Base-by-base conservation (phyloP, 2,888 invertebrate species). In the Ypsolopha sequella region DNA sequence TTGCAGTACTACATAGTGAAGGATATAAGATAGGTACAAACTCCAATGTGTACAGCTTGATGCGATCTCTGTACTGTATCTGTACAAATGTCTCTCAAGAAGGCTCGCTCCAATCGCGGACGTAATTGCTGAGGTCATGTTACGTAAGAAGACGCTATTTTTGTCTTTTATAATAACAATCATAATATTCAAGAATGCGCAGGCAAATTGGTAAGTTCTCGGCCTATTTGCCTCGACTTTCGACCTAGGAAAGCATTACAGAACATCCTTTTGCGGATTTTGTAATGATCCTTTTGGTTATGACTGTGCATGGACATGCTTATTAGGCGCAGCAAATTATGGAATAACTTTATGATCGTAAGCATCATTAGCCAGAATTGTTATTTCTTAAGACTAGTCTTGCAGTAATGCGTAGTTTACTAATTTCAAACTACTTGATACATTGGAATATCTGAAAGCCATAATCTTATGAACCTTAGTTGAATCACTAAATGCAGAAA, bases 101-200 rank as follows among this genome's bases (percentile, higher is more conserved):
- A 24, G 24, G 24, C 24, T 39, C 10, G 39, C 11, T 33, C 45
- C 46, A 11, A 46, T 33, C n/a, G 1, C 11, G 7, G 46, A 33
- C 34, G 24, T 46, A 46, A 33, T 46, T 33, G 46, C 46, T 11
- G 34, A n/a, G 33, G 46, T 9, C n/a, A 46, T 9, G 46, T 35
- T 9, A 35, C 10, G 39, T 10, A 39, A 39, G 39, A 39, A 11
- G 6, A 7, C 39, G 39, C 39, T 11, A 39, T 39, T 39, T 39
- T 51, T 51, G 51, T 51, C 41, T 50, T 47, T 41, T 50, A 50
- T 50, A 52, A 52, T 50, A 41, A 52, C 34, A 46, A 49, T 48
- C 36, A 46, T 44, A 41, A 41, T 41, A 47, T 36, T 35, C 13
- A 48, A 51, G 51, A 48, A 43, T 24, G 24, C 24, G 24, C 24